A percentile compares a stretch with the other conserved stretches of the same genome.
Evolutionary conservation across 2,888 invertebrate species (phyloP).

Genomic region (Oscheius sp.): DNA sequence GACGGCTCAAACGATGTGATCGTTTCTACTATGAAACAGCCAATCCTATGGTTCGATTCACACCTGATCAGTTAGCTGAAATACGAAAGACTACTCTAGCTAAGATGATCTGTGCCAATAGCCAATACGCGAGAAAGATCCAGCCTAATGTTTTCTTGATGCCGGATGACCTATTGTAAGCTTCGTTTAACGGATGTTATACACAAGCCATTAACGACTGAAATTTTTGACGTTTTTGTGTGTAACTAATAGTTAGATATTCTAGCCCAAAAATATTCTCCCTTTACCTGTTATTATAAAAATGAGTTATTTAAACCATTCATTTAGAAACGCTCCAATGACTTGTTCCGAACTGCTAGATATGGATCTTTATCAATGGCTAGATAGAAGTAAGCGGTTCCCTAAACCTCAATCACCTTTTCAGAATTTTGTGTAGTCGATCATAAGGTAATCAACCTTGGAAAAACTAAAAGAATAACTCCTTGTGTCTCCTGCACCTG

Average conservation of each 20-base stretch:
- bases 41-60: constrained; percentile 62
- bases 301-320: too few species aligned
- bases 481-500: constrained; percentile 70
- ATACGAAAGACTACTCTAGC: constrained; percentile 86
- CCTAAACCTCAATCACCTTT: constrained; percentile 7
- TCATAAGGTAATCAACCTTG: constrained; percentile 64
- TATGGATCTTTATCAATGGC: constrained; percentile 66
- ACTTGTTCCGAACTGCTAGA: constrained; percentile 64
- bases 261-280: neutral
- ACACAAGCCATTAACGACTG: too few species aligned
- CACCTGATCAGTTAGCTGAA: constrained; percentile 80
- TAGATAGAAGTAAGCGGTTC: constrained; percentile 62
- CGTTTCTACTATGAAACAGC: constrained; percentile 84
- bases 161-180: constrained; percentile 74
- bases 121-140: constrained; percentile 77
- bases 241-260: too few species aligned
- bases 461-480: constrained; percentile 67
- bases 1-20: constrained; percentile 80
- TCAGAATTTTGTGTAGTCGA: constrained; percentile 69
- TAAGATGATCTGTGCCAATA: constrained; percentile 87
- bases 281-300: neutral
- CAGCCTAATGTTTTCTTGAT: constrained; percentile 89
- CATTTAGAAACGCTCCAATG: constrained; percentile 68
- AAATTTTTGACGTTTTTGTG: too few species aligned
- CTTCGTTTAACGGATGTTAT: too few species aligned